Evolutionary conservation across 1,140 invertebrate genomes (phyloP), one percentile per base, ranked within the genome.

Genomic region (Bombus consobrinus): DNA sequence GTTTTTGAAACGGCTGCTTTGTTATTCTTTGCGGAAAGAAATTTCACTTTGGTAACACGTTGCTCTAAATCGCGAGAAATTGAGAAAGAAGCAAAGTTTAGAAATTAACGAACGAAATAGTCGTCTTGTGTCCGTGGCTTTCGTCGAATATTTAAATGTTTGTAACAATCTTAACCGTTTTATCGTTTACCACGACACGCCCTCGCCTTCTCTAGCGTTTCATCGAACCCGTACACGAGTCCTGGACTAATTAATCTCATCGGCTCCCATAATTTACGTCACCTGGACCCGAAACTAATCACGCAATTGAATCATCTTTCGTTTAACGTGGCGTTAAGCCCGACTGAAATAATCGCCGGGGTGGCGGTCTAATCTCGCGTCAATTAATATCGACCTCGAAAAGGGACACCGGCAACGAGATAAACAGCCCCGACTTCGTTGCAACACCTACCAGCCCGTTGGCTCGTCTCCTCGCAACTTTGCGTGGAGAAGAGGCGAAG

Each of bases 311-410:
- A 84, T 79, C 68, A 79, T 84, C 77, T 71, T 77, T 84, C 76
- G 47, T 71, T 84, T 78, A 84, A 84, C 64, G 69, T 10, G 47
- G 82, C 64, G 28, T 57, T 62, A 59, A 77, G 76, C 83, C 34
- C 57, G 39, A 66, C 1, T 62, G 53, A 79, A 76, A 76, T 89
- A 76, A 85, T 84, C 83, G 71, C 68, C 57, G 62, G 77, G 69
- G 73, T 22, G 74, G 72, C 37, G 43, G 47, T 85, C 64, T 85
- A 83, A 86, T 81, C 84, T 81, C 84, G 62, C 84, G 71, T 85
- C 84, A 57, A 85, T 85, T 81, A 89, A 91, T 89, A 87, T 89
- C 83, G 84, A 89, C 78, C 76, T 83, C 75, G 83, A 87, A 85
- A 80, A 77, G 43, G 43, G 66, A 77, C 62, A 83, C 43, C 69